A percentile compares a stretch with the other conserved stretches of the same genome.
Evolutionary conservation across 2,888 invertebrate genomes (phyloP).

Genomic region (Callyntrura guangdongensis): DNA sequence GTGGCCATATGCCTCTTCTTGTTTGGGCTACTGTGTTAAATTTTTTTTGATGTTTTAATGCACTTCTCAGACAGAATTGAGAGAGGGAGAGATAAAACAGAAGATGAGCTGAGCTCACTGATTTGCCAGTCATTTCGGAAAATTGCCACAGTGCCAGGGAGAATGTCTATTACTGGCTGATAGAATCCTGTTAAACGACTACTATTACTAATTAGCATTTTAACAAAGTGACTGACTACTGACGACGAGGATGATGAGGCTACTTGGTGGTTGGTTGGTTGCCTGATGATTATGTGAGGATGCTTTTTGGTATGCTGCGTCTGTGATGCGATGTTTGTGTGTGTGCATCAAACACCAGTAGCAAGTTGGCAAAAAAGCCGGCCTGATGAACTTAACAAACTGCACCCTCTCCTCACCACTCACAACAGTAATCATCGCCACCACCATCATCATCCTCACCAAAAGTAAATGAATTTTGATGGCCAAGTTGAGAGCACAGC

Average conservation of each 20-base stretch:
- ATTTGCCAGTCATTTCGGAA: conserved; percentile 63
- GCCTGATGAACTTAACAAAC: conserved; percentile 60
- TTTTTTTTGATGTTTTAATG: conserved; percentile 12
- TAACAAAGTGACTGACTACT: conserved; percentile 58
- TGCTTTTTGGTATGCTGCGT: conserved; percentile 17
- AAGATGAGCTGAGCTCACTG: conserved; percentile 56
- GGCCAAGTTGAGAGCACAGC: conserved; percentile 5
- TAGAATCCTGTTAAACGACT: conserved; percentile 79
- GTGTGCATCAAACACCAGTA: conserved; percentile 66
- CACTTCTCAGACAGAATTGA: background rate
- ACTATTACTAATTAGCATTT: conserved; percentile 75
- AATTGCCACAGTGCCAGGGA: conserved; percentile 41
- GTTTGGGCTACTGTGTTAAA: conserved; percentile 36
- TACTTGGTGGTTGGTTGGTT: conserved; percentile 51
- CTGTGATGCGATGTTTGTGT: too few relatives aligned
- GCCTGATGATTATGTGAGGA: conserved; percentile 11
- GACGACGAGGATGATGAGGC: conserved; percentile 52
- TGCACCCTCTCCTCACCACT: conserved; percentile 66
- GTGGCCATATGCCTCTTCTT: conserved; percentile 37
- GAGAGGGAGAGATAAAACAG: conserved; percentile 18
- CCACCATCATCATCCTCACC: background rate
- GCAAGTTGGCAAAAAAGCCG: conserved; percentile 45
- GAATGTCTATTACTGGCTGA: conserved; percentile 46
- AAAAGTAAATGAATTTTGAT: conserved; percentile 64
- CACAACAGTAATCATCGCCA: conserved; percentile 15